phyloP scores from a whole-genome alignment of 2,113 vertebrate species.

The Cardinalis cardinalis region DNA sequence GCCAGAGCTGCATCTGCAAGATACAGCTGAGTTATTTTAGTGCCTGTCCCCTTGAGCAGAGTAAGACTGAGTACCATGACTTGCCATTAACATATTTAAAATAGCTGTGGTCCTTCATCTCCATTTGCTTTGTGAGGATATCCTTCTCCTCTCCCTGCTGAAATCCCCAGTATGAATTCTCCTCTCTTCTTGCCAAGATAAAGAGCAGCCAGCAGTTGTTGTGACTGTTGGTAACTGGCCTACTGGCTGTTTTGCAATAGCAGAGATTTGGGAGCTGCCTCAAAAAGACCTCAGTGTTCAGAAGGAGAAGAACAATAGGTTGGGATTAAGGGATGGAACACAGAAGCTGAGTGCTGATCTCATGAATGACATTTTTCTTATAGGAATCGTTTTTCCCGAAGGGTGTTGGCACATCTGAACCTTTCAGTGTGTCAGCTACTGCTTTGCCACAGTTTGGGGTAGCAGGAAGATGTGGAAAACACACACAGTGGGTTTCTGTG shows the following conservation, averaged over 20 bases:
- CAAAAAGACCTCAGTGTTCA: conserved; percentile 38
- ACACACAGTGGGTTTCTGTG: background rate
- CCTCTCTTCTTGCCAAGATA: conserved; percentile 49
- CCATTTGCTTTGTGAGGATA: conserved; percentile 46
- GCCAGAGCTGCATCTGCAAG: conserved; percentile 68
- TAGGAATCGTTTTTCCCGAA: background rate
- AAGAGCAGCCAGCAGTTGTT: conserved; percentile 59
- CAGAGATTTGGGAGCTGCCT: conserved; percentile 57
- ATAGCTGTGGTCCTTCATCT: conserved; percentile 54
- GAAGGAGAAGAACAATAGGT: conserved; percentile 49
- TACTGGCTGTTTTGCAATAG: conserved; percentile 50
- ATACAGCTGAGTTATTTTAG: conserved; percentile 41
- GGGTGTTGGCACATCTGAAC: conserved; percentile 37
- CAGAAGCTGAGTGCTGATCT: conserved; percentile 37
- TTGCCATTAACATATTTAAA: conserved; percentile 51
- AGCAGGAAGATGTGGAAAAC: conserved; percentile 6
- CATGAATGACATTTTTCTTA: conserved; percentile 16
- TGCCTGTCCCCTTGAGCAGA: conserved; percentile 40
- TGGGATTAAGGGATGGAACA: conserved; percentile 38
- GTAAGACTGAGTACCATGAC: conserved; percentile 28
- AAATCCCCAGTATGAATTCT: conserved; percentile 43
- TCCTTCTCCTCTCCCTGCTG: conserved; percentile 29
- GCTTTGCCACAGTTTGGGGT: background rate
- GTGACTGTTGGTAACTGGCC: conserved; percentile 53
- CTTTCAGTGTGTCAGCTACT: conserved; percentile 17